Percentiles rank a stretch among this genome's conserved stretches.
phyloP scores from a whole-genome alignment of 1,140 invertebrate species.

The Tenebrio molitor region DNA sequence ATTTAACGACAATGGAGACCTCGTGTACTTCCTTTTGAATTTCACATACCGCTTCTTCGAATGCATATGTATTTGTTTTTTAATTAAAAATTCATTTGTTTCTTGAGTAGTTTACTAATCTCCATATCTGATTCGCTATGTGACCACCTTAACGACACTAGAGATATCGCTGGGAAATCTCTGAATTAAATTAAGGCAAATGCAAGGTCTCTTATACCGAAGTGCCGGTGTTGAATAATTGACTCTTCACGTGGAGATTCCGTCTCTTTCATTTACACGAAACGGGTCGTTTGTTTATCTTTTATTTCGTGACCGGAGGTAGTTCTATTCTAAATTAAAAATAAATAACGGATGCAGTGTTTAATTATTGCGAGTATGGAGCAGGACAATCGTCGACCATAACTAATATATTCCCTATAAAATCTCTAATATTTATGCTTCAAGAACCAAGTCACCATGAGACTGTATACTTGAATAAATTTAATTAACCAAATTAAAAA shows the following conservation, averaged over 20 bases:
- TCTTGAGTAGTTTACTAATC: constrained; percentile 62
- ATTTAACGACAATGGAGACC: constrained; percentile 45
- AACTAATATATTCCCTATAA: constrained; percentile 63
- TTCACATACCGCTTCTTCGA: constrained; percentile 47
- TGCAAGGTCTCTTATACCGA: constrained; percentile 59
- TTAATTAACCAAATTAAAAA: constrained; percentile 55
- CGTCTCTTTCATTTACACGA: constrained; percentile 49
- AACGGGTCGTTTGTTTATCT: constrained; percentile 40
- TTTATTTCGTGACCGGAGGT: constrained; percentile 51
- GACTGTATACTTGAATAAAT: constrained; percentile 55
- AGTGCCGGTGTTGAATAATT: constrained; percentile 59
- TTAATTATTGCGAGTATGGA: constrained; percentile 59
- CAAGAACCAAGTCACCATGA: constrained; percentile 58
- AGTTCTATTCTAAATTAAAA: constrained; percentile 60
- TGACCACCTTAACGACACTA: constrained; percentile 63
- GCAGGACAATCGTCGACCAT: constrained; percentile 62
- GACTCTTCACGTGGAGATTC: constrained; percentile 53
- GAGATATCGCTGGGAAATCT: constrained; percentile 63
- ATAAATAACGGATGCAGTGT: constrained; percentile 60
- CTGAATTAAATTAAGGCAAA: constrained; percentile 63
- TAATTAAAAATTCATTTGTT: constrained; percentile 63
- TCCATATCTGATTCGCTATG: constrained; percentile 64
- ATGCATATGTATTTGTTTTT: constrained; percentile 62
- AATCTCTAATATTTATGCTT: constrained; percentile 61
- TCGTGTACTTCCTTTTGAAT: constrained; percentile 43